Evolutionary conservation across 1,140 invertebrate genomes (phyloP).

Genomic region (Drosophila serrata): DNA sequence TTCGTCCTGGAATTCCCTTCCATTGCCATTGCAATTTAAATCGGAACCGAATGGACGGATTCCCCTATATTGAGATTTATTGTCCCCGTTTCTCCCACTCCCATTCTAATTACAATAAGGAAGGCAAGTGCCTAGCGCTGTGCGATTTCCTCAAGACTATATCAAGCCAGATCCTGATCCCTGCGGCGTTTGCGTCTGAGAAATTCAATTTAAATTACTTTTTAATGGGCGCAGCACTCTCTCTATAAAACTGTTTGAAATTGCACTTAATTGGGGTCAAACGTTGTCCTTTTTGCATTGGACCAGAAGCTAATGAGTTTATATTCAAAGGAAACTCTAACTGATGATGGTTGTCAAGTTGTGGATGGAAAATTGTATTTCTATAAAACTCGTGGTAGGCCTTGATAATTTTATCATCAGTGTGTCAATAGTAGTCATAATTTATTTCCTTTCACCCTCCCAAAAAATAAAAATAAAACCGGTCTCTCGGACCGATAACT

Average conservation of each 20-base stretch:
- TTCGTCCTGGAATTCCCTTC: neutral
- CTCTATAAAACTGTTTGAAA: constrained; percentile 37
- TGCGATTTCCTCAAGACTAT: constrained; percentile 14
- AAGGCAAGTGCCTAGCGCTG: constrained; percentile 11
- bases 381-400: too few relatives aligned
- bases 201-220: constrained; percentile 81
- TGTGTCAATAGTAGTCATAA: too few relatives aligned
- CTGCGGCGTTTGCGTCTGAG: constrained; percentile 28
- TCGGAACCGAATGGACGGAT: constrained; percentile 33
- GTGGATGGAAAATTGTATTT: too few relatives aligned
- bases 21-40: constrained; percentile 51
- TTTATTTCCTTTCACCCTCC: neutral
- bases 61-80: constrained; percentile 71
- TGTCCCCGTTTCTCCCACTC: constrained; percentile 38
- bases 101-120: constrained; percentile 76
- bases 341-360: neutral
- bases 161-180: constrained; percentile 30
- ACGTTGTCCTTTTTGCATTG: constrained; percentile 17
- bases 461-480: too few relatives aligned
- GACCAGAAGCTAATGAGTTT: constrained; percentile 12
- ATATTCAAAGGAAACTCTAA: neutral
- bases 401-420: too few relatives aligned
- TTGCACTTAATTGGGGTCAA: constrained; percentile 61
- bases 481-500: too few relatives aligned
- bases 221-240: constrained; percentile 50